Evolutionary conservation across 2,797 vertebrate species (phyloP).

Genomic region (Halcyon chelicuti): DNA sequence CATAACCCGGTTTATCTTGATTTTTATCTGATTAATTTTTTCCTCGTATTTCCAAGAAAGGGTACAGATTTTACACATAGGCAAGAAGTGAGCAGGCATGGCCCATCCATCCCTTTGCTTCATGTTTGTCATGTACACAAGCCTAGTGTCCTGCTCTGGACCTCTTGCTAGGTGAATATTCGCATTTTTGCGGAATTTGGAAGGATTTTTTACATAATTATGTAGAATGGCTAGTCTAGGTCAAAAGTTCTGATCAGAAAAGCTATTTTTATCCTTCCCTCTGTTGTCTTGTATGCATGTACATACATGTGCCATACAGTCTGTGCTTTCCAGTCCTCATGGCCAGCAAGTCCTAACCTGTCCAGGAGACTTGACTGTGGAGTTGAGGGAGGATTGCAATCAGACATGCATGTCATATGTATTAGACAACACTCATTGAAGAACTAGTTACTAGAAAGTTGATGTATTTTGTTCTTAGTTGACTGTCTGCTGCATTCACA

Average conservation of each 20-base stretch:
- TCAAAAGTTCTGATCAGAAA: neutral
- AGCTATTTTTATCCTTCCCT: neutral
- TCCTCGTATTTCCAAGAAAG: neutral
- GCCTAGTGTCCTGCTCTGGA: neutral
- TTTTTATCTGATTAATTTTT: neutral
- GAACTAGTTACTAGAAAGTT: neutral
- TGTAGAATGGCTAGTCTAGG: neutral
- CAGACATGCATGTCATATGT: too few species aligned
- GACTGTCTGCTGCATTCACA: neutral
- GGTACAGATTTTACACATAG: neutral
- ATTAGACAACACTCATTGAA: neutral
- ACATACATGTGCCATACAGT: fast-evolving
- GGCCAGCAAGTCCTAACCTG: neutral
- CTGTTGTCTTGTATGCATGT: neutral
- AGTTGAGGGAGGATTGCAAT: neutral
- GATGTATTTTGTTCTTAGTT: neutral
- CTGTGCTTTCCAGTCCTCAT: neutral
- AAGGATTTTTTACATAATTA: neutral
- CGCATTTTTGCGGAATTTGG: neutral
- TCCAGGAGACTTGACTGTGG: neutral
- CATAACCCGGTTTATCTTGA: neutral
- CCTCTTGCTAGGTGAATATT: neutral
- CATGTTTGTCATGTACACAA: neutral
- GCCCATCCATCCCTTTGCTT: neutral
- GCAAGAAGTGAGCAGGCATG: neutral